Conservation (phyloP, 2,888 invertebrate genomes). For the Disparrhopalites patrizii region DNA sequence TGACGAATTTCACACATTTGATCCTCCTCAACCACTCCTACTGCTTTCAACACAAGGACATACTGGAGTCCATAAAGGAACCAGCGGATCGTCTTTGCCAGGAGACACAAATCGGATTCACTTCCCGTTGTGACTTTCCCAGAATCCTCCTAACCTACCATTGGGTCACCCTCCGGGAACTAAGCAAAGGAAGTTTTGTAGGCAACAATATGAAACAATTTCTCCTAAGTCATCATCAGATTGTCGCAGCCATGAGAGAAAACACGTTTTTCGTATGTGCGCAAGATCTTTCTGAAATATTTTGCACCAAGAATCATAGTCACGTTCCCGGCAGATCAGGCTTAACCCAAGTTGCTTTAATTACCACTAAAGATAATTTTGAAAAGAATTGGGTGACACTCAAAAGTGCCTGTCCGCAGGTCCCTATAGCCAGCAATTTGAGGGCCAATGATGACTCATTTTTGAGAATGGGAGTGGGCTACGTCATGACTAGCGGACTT, state of each 20-base stretch:
- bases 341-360: not conserved
- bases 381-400: not conserved
- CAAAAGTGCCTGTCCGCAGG: not conserved
- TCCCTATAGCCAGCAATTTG: not conserved
- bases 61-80: too few relatives aligned
- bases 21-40: not conserved
- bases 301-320: too few relatives aligned
- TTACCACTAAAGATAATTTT: not conserved
- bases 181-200: too few relatives aligned
- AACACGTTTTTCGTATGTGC: not conserved
- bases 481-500: not conserved
- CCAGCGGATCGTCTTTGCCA: not conserved
- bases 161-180: too few relatives aligned
- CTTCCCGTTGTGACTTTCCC: not conserved
- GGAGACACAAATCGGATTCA: not conserved
- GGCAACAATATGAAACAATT: too few relatives aligned
- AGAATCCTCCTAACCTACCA: not conserved
- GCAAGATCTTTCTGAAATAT: not conserved
- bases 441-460: not conserved
- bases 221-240: too few relatives aligned
- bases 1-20: not conserved
- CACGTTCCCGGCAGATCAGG: not conserved
- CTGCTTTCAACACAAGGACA: not conserved
- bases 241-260: not conserved
- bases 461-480: not conserved